Evolutionary conservation across 2,888 invertebrate genomes (phyloP).

Genomic region (Lacanobia oleracea): DNA sequence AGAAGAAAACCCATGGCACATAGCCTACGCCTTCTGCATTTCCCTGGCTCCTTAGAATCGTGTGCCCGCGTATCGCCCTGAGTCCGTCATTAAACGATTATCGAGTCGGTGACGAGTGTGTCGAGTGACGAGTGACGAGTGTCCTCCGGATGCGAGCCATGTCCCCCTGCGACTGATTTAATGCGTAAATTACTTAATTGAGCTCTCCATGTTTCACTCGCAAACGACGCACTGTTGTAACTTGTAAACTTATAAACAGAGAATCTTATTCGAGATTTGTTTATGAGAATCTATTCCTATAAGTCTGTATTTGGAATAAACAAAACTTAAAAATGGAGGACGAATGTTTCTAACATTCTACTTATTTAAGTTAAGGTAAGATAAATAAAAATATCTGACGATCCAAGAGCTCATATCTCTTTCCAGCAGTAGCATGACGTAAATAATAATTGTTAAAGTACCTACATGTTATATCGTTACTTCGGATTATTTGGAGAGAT

Average conservation of each 20-base stretch:
- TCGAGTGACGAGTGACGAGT: conserved; percentile 48
- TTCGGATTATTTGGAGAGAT: too few relatives aligned
- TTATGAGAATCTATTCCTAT: neutral
- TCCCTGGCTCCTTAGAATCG: neutral
- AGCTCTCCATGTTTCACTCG: conserved; percentile 15
- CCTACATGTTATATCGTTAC: too few relatives aligned
- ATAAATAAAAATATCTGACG: too few relatives aligned
- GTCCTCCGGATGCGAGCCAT: conserved; percentile 57
- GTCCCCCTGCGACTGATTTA: conserved; percentile 53
- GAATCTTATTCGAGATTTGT: neutral
- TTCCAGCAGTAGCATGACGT: neutral
- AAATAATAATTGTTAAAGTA: too few relatives aligned
- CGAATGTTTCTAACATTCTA: too few relatives aligned
- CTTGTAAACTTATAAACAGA: conserved; percentile 8
- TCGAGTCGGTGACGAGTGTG: conserved; percentile 25
- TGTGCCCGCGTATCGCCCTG: neutral
- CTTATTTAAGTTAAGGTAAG: too few relatives aligned
- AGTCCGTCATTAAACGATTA: conserved; percentile 56
- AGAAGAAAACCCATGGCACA: neutral
- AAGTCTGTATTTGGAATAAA: neutral
- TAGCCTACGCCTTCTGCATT: conserved; percentile 34
- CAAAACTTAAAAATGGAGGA: too few relatives aligned
- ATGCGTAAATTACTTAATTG: conserved; percentile 49
- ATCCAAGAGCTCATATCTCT: neutral
- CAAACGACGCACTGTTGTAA: conserved; percentile 1